A percentile compares a stretch with the other conserved stretches of the same genome.
phyloP scores from a whole-genome alignment of 1,140 invertebrate species.

The Cotesia chilonis region DNA sequence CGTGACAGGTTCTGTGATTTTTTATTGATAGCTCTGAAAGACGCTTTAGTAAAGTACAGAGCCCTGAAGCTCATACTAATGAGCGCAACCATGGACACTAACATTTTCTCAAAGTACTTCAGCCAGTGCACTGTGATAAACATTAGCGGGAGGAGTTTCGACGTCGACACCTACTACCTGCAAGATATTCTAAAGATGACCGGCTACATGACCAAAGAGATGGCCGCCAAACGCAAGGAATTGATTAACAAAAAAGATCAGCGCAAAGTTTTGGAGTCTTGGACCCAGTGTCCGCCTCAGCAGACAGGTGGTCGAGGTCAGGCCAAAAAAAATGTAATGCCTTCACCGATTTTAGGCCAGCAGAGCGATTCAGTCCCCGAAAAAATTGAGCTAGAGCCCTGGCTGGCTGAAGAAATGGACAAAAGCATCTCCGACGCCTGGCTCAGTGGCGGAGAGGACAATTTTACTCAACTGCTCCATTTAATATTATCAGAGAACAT shows the following conservation, averaged over 20 bases:
- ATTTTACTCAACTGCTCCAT: slow-evolving; percentile 77
- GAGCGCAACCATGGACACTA: slow-evolving; percentile 91
- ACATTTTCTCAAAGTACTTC: slow-evolving; percentile 86
- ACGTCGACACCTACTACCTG: slow-evolving; percentile 81
- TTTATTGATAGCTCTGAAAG: slow-evolving; percentile 83
- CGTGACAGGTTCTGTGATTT: slow-evolving; percentile 93
- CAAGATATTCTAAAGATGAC: slow-evolving; percentile 84
- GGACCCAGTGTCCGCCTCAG: slow-evolving; percentile 58
- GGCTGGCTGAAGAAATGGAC: slow-evolving; percentile 71
- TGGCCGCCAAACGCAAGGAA: slow-evolving; percentile 65
- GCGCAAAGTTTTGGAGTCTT: slow-evolving; percentile 64
- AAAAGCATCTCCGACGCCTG: slow-evolving; percentile 70
- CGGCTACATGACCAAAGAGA: slow-evolving; percentile 74
- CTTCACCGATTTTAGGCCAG: slow-evolving; percentile 57
- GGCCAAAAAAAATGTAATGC: slow-evolving; percentile 44
- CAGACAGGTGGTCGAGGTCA: slow-evolving; percentile 11
- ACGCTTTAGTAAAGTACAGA: slow-evolving; percentile 76
- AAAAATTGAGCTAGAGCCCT: slow-evolving; percentile 67
- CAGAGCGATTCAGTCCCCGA: slow-evolving; percentile 58
- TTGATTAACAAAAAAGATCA: slow-evolving; percentile 64
- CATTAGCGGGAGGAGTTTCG: slow-evolving; percentile 81
- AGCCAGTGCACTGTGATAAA: slow-evolving; percentile 78
- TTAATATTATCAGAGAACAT: slow-evolving; percentile 79
- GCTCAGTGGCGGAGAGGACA: slow-evolving; percentile 68
- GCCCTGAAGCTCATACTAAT: slow-evolving; percentile 88